A percentile compares a stretch with the other conserved stretches of the same genome.
These are phyloP conservation scores for Listrodromus nycthemerus DNA, from an alignment of 2,888 invertebrate genomes.

Conservation along the genomic window DNA sequence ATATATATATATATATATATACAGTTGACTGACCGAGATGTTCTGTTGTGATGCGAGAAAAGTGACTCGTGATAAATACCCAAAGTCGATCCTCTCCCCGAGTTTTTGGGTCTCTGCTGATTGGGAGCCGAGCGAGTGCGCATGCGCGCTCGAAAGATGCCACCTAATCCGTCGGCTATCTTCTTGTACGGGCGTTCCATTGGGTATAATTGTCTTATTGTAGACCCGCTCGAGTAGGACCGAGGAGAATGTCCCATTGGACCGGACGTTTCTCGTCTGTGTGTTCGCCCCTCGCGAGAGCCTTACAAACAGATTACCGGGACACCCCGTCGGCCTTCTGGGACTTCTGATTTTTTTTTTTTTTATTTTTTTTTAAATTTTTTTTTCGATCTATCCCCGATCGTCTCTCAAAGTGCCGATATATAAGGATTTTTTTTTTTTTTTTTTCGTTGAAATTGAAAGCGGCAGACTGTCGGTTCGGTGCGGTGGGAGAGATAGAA, in stretches of 20 bases:
- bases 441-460: slow-evolving; percentile 7
- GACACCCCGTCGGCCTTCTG: slow-evolving; percentile 59
- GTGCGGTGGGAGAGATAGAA: not conserved
- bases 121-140: slow-evolving; percentile 74
- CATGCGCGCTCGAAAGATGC: slow-evolving; percentile 44
- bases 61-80: slow-evolving; percentile 75
- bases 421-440: too few species aligned
- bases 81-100: slow-evolving; percentile 53
- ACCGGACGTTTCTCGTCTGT: slow-evolving; percentile 5
- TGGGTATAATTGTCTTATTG: slow-evolving; percentile 81
- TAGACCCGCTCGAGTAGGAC: slow-evolving; percentile 61
- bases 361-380: not conserved
- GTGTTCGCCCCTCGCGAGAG: slow-evolving; percentile 22
- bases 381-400: not conserved
- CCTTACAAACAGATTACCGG: slow-evolving; percentile 43
- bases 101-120: slow-evolving; percentile 66
- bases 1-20: too few species aligned
- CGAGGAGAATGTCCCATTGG: not conserved
- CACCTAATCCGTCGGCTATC: slow-evolving; percentile 81
- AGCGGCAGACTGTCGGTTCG: not conserved
- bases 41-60: slow-evolving; percentile 70
- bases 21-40: slow-evolving; percentile 31
- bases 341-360: slow-evolving; percentile 3
- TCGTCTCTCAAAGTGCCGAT: slow-evolving; percentile 7
- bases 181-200: slow-evolving; percentile 76